These are phyloP conservation scores for Bubo bubo DNA, from an alignment of 2,113 vertebrate species.

Conservation along the genomic window DNA sequence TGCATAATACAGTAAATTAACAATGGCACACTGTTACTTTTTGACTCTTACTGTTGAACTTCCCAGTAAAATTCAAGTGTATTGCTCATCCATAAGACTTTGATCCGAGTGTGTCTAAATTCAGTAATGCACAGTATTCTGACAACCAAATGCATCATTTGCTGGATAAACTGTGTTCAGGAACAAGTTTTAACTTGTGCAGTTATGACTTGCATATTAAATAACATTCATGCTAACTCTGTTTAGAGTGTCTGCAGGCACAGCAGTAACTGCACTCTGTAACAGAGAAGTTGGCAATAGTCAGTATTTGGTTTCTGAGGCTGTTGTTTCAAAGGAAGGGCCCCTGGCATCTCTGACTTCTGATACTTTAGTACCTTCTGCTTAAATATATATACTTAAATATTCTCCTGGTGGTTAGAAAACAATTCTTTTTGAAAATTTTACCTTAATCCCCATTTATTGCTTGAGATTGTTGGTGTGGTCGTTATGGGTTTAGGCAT, in stretches of 20 bases:
- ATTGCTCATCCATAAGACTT: not conserved
- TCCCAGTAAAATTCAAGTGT: not conserved
- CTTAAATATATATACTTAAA: not conserved
- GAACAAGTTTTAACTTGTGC: not conserved
- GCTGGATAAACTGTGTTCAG: not conserved
- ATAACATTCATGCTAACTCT: not conserved
- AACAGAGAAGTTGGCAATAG: not conserved
- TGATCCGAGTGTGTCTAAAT: not conserved
- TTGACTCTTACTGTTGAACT: not conserved
- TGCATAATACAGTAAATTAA: not conserved
- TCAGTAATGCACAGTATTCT: not conserved
- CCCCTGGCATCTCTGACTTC: not conserved
- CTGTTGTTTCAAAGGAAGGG: not conserved
- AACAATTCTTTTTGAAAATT: not conserved
- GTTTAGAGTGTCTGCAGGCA: not conserved
- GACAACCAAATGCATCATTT: not conserved
- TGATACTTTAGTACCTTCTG: not conserved
- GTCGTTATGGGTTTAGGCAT: not conserved
- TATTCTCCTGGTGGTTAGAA: not conserved
- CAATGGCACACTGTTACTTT: not conserved
- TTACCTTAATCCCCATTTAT: not conserved
- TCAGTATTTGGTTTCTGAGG: not conserved
- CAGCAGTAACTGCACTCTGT: not conserved
- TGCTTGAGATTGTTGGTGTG: not conserved
- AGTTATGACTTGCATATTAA: not conserved